Conservation (phyloP, 2,888 invertebrate genomes). For the Panzeria rudis region DNA sequence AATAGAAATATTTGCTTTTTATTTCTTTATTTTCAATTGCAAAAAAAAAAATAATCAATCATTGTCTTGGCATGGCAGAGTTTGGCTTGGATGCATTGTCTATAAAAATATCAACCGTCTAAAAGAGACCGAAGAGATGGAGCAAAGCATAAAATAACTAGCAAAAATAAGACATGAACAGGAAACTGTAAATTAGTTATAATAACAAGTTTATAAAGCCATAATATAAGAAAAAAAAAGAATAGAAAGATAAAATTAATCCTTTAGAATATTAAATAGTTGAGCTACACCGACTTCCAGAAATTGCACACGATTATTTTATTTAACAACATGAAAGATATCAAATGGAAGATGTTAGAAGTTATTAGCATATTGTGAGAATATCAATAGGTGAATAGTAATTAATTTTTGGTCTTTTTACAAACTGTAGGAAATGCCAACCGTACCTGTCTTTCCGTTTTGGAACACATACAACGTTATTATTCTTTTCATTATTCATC, state of each 20-base stretch:
- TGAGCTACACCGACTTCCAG: neutral
- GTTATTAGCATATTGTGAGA: too few species aligned
- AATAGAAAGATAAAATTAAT: neutral
- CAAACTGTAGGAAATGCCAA: too few species aligned
- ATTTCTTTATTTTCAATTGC: slow-evolving; percentile 28
- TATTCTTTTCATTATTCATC: too few species aligned
- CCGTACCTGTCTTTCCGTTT: too few species aligned
- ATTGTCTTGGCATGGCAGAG: slow-evolving; percentile 43
- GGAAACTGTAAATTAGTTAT: slow-evolving; percentile 59
- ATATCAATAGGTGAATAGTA: too few species aligned
- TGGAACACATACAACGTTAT: too few species aligned
- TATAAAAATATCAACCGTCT: slow-evolving; percentile 42
- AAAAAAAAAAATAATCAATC: slow-evolving; percentile 63
- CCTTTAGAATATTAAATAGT: neutral
- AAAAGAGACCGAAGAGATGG: neutral
- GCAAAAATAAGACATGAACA: slow-evolving; percentile 37
- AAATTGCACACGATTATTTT: neutral
- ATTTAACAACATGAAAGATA: too few species aligned
- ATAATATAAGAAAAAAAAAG: neutral
- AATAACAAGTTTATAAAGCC: slow-evolving; percentile 45
- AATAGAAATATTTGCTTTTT: neutral
- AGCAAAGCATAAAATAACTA: neutral
- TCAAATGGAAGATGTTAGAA: too few species aligned
- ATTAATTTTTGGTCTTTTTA: too few species aligned
- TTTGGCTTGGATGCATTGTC: slow-evolving; percentile 36